phyloP scores from a whole-genome alignment of 2,797 vertebrate genomes.

The Fundulus diaphanus region DNA sequence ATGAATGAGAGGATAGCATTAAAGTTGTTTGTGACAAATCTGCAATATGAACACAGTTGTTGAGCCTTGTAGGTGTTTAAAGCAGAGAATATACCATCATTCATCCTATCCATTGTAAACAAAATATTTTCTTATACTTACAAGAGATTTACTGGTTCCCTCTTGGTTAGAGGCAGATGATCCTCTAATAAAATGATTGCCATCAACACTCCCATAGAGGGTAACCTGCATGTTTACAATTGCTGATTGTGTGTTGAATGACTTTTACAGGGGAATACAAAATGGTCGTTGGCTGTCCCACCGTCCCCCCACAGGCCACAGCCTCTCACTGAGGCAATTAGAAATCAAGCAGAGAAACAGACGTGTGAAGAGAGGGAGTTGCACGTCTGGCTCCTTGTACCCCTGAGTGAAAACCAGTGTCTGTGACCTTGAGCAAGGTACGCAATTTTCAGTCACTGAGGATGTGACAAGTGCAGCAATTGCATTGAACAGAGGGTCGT shows the following conservation, averaged over 20 bases:
- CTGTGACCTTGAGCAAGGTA: slow-evolving; percentile 73
- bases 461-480: slow-evolving; percentile 52
- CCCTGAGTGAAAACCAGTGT: slow-evolving; percentile 40
- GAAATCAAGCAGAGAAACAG: slow-evolving; percentile 48
- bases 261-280: slow-evolving; percentile 57
- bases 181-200: slow-evolving; percentile 57
- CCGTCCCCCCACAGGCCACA: slow-evolving; percentile 42
- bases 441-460: slow-evolving; percentile 49
- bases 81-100: slow-evolving; percentile 9
- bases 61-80: slow-evolving; percentile 21
- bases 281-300: slow-evolving; percentile 41
- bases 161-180: slow-evolving; percentile 59
- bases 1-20: slow-evolving; percentile 52
- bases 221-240: slow-evolving; percentile 59
- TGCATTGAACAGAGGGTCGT: slow-evolving; percentile 40
- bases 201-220: slow-evolving; percentile 61
- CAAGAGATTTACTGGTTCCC: slow-evolving; percentile 51
- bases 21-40: slow-evolving; percentile 61
- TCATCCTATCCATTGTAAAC: slow-evolving; percentile 47
- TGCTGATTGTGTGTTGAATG: slow-evolving; percentile 64
- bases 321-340: slow-evolving; percentile 62
- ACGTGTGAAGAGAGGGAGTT: slow-evolving; percentile 39
- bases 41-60: slow-evolving; percentile 21
- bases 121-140: slow-evolving; percentile 41
- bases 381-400: slow-evolving; percentile 34